Conservation (phyloP, 2,797 vertebrate genomes). For the Poecilia picta region DNA sequence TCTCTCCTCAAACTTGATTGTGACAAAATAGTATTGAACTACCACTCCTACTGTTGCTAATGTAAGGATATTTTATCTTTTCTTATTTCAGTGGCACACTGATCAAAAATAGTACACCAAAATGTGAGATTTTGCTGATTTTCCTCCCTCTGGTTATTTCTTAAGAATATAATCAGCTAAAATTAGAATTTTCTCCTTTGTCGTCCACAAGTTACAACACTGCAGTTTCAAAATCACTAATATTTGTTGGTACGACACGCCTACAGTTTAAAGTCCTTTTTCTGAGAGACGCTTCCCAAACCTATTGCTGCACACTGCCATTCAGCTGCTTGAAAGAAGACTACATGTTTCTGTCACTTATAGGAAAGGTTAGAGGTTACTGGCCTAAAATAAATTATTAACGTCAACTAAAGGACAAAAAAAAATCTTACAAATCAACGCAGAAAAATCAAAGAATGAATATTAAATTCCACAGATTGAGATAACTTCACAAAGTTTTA, state of each 20-base stretch:
- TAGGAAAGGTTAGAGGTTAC: not conserved
- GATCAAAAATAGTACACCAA: not conserved
- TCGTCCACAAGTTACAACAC: not conserved
- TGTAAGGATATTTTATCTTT: not conserved
- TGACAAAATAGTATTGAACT: constrained; percentile 37
- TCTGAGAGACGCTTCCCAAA: not conserved
- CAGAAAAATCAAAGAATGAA: not conserved
- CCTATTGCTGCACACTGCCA: not conserved
- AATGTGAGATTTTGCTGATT: not conserved
- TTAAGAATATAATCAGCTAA: not conserved
- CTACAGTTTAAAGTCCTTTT: not conserved
- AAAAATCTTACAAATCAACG: not conserved
- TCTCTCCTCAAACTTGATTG: constrained; percentile 50
- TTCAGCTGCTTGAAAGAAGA: not conserved
- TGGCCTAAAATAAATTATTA: not conserved
- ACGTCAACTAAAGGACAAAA: not conserved
- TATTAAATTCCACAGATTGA: not conserved
- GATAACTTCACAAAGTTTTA: not conserved
- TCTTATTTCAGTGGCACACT: not conserved
- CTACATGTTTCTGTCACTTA: not conserved
- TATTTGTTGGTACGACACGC: not conserved
- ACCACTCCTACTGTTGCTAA: not conserved
- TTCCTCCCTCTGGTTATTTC: not conserved
- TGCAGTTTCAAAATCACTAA: not conserved
- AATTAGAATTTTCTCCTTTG: not conserved